phyloP scores from a whole-genome alignment of 2,888 invertebrate genomes.

The Drosophila recens region DNA sequence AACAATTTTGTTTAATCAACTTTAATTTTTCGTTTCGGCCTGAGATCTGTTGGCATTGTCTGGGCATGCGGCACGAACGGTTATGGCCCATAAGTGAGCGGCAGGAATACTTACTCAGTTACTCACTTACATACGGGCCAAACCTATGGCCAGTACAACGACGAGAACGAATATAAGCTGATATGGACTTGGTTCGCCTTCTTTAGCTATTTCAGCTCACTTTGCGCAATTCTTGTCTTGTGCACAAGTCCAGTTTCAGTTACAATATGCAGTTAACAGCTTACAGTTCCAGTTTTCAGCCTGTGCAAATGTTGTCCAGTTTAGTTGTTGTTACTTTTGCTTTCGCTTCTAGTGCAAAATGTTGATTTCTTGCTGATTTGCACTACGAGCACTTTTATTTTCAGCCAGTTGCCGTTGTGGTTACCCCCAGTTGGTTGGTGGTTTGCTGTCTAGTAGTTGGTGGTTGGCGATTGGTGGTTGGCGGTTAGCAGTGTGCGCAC shows the following conservation, averaged over 20 bases:
- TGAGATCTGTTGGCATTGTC: slow-evolving; percentile 33
- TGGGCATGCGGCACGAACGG: slow-evolving; percentile 44
- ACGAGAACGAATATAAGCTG: slow-evolving; percentile 22
- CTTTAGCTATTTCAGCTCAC: slow-evolving; percentile 44
- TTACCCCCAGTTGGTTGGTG: slow-evolving; percentile 21
- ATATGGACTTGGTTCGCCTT: slow-evolving; percentile 58
- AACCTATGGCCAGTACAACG: slow-evolving; percentile 13
- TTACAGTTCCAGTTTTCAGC: slow-evolving; percentile 31
- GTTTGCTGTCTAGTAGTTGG: slow-evolving; percentile 4
- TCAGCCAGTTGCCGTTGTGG: slow-evolving; percentile 43
- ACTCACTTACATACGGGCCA: slow-evolving; percentile 12
- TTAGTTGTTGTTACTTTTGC: slow-evolving; percentile 62
- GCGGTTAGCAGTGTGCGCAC: slow-evolving; percentile 63
- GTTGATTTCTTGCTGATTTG: slow-evolving; percentile 58
- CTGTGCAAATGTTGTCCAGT: slow-evolving; percentile 55
- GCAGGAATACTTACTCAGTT: slow-evolving; percentile 23
- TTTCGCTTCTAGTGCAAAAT: slow-evolving; percentile 69
- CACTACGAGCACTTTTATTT: slow-evolving; percentile 48
- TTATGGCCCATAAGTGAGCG: slow-evolving; percentile 53
- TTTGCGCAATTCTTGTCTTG: slow-evolving; percentile 73
- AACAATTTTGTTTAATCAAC: slow-evolving; percentile 78
- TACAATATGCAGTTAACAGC: slow-evolving; percentile 21
- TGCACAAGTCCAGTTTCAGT: slow-evolving; percentile 45
- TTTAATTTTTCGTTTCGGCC: slow-evolving; percentile 32
- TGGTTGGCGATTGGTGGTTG: slow-evolving; percentile 29